Conservation (phyloP, 2,888 invertebrate genomes). For the Dryadula phaetusa region DNA sequence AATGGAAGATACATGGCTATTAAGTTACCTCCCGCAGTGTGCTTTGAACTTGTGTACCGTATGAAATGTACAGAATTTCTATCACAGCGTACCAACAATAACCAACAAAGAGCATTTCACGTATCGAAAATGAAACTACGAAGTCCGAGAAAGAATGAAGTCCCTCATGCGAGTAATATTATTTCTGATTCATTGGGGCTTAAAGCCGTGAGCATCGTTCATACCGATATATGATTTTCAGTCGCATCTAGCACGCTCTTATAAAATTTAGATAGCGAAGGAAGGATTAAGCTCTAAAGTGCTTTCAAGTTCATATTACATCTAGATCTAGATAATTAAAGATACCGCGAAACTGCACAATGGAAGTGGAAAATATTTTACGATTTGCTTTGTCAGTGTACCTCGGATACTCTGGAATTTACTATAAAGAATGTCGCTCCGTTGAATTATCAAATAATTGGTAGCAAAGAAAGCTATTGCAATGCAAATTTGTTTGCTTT, state of each 20-base stretch:
- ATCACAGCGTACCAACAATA: background rate
- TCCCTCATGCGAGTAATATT: constrained; percentile 6
- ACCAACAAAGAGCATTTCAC: background rate
- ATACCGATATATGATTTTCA: background rate
- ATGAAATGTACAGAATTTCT: background rate
- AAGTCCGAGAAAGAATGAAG: background rate
- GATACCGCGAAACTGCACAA: background rate
- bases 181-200: background rate
- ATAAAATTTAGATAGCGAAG: background rate
- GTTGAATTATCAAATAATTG: background rate
- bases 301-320: background rate
- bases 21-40: background rate
- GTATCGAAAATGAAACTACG: background rate
- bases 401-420: background rate
- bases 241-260: background rate
- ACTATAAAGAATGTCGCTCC: background rate
- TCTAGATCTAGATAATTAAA: background rate
- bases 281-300: background rate
- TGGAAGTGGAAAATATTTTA: background rate
- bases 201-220: background rate
- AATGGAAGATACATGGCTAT: background rate
- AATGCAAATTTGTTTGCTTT: background rate
- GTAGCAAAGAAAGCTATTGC: background rate
- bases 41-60: background rate
- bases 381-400: background rate